phyloP scores from a whole-genome alignment of 2,888 invertebrate species.

The Orthonychiurus folsomi region DNA sequence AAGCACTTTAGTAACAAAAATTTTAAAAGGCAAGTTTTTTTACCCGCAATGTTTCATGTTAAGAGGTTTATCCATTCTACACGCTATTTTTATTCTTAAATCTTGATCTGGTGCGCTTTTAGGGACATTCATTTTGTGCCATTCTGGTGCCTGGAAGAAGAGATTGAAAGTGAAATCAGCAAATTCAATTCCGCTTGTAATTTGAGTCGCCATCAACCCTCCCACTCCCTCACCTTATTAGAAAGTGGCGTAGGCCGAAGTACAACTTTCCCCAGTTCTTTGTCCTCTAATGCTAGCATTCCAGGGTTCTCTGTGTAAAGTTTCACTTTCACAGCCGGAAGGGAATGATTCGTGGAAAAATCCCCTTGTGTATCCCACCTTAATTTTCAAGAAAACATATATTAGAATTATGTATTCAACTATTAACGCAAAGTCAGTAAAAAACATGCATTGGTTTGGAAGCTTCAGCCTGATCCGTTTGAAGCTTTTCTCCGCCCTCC shows the following conservation, averaged over 20 bases:
- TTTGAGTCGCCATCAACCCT: background rate
- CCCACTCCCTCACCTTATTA: slow-evolving; percentile 56
- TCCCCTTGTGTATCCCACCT: slow-evolving; percentile 99
- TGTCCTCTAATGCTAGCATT: slow-evolving; percentile 95
- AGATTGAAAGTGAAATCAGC: no score
- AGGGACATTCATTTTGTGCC: slow-evolving; percentile 94
- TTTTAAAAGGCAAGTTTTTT: no score
- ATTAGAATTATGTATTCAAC: background rate
- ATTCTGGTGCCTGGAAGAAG: slow-evolving; percentile 90
- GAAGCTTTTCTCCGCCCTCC: slow-evolving; percentile 95
- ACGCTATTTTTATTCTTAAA: slow-evolving; percentile 91
- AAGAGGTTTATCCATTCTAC: slow-evolving; percentile 95
- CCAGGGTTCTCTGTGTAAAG: slow-evolving; percentile 95
- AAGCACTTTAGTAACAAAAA: slow-evolving; percentile 11
- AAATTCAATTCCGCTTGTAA: background rate
- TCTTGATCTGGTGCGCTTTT: slow-evolving; percentile 94
- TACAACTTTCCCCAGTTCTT: slow-evolving; percentile 89
- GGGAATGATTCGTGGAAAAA: slow-evolving; percentile 93
- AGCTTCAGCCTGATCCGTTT: slow-evolving; percentile 98
- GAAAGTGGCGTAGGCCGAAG: slow-evolving; percentile 78
- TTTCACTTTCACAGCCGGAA: slow-evolving; percentile 96
- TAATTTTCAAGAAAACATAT: no score
- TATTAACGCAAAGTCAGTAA: background rate
- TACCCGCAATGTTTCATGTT: slow-evolving; percentile 99
- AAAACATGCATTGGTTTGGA: slow-evolving; percentile 83